These are phyloP conservation scores for Drosophila paramelanica DNA, from an alignment of 2,888 invertebrate species.

Conservation along the genomic window DNA sequence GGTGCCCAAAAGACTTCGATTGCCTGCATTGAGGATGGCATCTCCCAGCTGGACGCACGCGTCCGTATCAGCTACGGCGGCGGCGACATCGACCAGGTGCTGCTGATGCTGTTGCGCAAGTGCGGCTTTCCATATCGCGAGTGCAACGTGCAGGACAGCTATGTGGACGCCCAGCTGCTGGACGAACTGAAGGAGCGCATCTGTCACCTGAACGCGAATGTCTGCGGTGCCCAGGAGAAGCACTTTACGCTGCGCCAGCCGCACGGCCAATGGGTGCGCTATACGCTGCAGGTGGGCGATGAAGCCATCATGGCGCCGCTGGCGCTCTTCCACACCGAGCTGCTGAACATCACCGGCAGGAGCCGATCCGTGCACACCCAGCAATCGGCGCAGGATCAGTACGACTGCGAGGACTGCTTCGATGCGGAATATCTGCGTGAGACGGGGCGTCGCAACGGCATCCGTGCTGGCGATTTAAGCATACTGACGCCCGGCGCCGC, in stretches of 20 bases:
- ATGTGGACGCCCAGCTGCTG: slow-evolving; percentile 92
- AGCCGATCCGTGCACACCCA: slow-evolving; percentile 88
- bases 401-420: slow-evolving; percentile 96
- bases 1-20: slow-evolving; percentile 98
- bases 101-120: slow-evolving; percentile 94
- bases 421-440: slow-evolving; percentile 96
- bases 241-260: slow-evolving; percentile 88
- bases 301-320: slow-evolving; percentile 96
- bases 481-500: slow-evolving; percentile 25
- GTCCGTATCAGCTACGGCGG: slow-evolving; percentile 94
- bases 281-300: slow-evolving; percentile 93
- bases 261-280: slow-evolving; percentile 88
- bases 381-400: slow-evolving; percentile 88
- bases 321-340: slow-evolving; percentile 94
- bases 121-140: slow-evolving; percentile 95
- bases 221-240: slow-evolving; percentile 95
- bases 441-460: slow-evolving; percentile 87
- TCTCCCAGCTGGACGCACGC: slow-evolving; percentile 94
- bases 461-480: slow-evolving; percentile 36
- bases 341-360: slow-evolving; percentile 92
- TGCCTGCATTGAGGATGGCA: slow-evolving; percentile 98
- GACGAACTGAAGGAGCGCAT: slow-evolving; percentile 94
- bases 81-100: slow-evolving; percentile 95
- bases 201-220: slow-evolving; percentile 95
- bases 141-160: slow-evolving; percentile 89